Evolutionary conservation across 2,113 vertebrate species (phyloP).

Genomic region (Embiotoca jacksoni): DNA sequence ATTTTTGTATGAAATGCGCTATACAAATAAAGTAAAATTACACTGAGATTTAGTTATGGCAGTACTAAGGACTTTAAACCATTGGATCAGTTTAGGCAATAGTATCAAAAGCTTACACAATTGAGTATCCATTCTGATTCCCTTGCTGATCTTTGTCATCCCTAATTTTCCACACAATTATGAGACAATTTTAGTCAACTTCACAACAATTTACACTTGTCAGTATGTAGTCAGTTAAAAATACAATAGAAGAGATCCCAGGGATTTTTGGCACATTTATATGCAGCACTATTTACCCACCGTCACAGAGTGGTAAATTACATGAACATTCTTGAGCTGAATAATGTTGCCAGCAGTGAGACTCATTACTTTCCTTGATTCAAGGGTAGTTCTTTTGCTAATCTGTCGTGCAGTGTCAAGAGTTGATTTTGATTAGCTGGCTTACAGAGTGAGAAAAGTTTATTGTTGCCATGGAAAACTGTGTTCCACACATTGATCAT

Average conservation of each 20-base stretch:
- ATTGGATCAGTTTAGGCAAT: neutral
- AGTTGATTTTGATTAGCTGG: conserved; percentile 51
- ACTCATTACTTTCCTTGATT: conserved; percentile 62
- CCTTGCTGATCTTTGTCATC: neutral
- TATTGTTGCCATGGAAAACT: conserved; percentile 57
- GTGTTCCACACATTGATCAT: conserved; percentile 36
- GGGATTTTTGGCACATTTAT: conserved; percentile 20
- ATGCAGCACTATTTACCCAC: conserved; percentile 28
- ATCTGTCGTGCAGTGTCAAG: conserved; percentile 55
- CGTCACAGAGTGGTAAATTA: conserved; percentile 43
- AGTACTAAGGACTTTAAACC: neutral
- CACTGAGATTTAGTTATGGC: too few species aligned
- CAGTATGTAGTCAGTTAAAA: neutral
- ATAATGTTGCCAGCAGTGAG: conserved; percentile 21
- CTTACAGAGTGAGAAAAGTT: conserved; percentile 26
- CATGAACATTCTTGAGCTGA: conserved; percentile 49
- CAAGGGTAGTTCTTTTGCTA: conserved; percentile 50
- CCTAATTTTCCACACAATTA: neutral
- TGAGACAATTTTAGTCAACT: neutral
- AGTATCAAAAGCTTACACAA: neutral
- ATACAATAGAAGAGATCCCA: conserved; percentile 12
- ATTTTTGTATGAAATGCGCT: too few species aligned
- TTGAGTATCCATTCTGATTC: neutral
- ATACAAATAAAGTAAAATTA: too few species aligned
- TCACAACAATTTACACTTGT: conserved; percentile 1